These are phyloP conservation scores for Serranus cabrilla DNA, from an alignment of 2,797 vertebrate species.

Conservation along the genomic window DNA sequence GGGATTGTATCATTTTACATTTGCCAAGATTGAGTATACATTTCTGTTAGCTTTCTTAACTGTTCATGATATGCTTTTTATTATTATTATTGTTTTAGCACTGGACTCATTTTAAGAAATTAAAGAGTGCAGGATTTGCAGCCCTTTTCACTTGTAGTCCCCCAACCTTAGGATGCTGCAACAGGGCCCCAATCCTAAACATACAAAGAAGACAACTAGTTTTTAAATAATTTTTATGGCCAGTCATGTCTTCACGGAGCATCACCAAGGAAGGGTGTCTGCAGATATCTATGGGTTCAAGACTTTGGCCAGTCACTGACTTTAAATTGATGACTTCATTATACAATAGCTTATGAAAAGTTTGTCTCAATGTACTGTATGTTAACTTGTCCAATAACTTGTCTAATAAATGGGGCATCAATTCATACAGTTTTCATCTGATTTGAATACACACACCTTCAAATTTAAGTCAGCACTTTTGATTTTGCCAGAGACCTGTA, in stretches of 20 bases:
- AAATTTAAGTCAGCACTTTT: neutral
- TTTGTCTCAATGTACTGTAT: neutral
- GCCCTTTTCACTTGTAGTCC: neutral
- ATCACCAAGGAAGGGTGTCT: neutral
- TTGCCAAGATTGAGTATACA: neutral
- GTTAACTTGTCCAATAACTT: neutral
- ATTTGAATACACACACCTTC: neutral
- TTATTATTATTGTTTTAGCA: neutral
- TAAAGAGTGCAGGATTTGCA: neutral
- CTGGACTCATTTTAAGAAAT: too few relatives aligned
- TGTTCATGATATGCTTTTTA: neutral
- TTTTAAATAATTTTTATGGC: neutral
- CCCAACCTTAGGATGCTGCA: neutral
- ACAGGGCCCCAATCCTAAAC: neutral
- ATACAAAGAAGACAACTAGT: neutral
- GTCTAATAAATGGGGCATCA: neutral
- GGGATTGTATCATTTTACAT: neutral
- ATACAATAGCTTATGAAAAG: neutral
- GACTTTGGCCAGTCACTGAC: neutral
- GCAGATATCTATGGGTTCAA: neutral
- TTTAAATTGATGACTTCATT: neutral
- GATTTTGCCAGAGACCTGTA: neutral
- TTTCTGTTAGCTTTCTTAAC: neutral
- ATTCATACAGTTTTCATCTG: neutral
- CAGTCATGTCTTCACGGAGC: neutral